Evolutionary conservation across 64 coral and sea anemone genomes (phyloP).

Genomic region (Astreopora myriophthalma): DNA sequence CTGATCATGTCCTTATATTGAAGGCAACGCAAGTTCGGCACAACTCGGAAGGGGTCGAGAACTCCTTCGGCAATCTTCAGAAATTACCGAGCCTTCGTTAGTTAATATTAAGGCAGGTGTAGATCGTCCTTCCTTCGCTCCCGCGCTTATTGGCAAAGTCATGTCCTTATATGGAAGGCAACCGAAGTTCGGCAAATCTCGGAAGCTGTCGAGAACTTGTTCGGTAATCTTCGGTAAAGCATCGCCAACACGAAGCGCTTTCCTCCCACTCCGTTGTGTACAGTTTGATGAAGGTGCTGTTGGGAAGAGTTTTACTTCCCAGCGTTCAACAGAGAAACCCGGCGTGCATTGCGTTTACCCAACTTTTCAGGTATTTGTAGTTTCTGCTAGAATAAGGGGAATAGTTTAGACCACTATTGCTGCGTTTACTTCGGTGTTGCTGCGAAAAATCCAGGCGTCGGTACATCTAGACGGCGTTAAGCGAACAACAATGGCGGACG

Average conservation of each 20-base stretch:
- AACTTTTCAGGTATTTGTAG: constrained; percentile 50
- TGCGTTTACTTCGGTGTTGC: neutral
- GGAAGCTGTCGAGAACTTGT: neutral
- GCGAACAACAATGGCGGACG: constrained; percentile 29
- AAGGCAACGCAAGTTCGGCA: neutral
- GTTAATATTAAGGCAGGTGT: too few species aligned
- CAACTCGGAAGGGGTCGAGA: neutral
- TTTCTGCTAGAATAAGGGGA: neutral
- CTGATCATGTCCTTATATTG: neutral
- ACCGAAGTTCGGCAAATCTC: neutral
- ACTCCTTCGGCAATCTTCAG: neutral
- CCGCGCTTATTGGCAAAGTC: too few species aligned
- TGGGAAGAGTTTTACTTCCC: constrained; percentile 63
- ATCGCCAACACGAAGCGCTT: neutral
- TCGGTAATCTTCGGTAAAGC: neutral
- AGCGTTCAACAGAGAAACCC: constrained; percentile 78
- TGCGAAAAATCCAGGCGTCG: neutral
- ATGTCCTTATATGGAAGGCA: neutral
- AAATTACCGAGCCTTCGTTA: neutral
- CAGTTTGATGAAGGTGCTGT: constrained; percentile 47
- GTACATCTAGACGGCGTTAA: neutral
- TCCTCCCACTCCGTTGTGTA: neutral
- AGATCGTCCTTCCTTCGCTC: too few species aligned
- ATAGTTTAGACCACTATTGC: neutral
- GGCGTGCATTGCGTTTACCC: constrained; percentile 82